Evolutionary conservation across 2,797 vertebrate genomes (phyloP).

Genomic region (Philypnodon macrostomus): DNA sequence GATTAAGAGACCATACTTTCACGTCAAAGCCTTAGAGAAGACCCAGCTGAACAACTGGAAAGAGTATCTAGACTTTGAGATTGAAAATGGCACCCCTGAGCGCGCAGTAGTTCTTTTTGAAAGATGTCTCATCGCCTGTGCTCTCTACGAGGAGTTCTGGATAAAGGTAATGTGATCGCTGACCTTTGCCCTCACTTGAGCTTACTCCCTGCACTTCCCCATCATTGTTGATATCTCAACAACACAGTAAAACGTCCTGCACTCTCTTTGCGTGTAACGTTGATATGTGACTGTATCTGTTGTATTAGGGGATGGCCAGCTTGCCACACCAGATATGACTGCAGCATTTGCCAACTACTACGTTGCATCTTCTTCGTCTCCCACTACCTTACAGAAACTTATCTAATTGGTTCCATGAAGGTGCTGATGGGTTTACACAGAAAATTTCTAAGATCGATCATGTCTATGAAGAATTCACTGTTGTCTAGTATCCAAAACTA

Average conservation of each 20-base stretch:
- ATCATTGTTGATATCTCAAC: constrained; percentile 89
- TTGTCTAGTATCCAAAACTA: constrained; percentile 58
- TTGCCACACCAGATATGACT: constrained; percentile 99
- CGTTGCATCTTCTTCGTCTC: constrained; percentile 99
- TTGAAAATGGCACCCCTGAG: constrained; percentile 95
- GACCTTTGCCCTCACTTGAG: constrained; percentile 50
- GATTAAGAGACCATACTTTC: constrained; percentile 99
- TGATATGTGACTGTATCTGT: constrained; percentile 99
- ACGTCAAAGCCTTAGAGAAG: constrained; percentile 97
- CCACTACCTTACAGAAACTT: constrained; percentile 99
- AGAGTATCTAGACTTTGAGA: constrained; percentile 99
- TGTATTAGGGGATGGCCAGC: constrained; percentile 99
- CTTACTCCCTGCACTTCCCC: constrained; percentile 78
- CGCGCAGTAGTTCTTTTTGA: constrained; percentile 97
- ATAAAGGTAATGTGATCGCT: constrained; percentile 85
- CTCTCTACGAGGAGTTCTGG: constrained; percentile 99
- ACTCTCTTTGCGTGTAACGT: constrained; percentile 97
- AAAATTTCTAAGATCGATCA: constrained; percentile 97
- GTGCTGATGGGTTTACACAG: constrained; percentile 99
- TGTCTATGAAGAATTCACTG: constrained; percentile 89
- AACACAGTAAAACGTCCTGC: constrained; percentile 92
- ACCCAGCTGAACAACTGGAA: constrained; percentile 98
- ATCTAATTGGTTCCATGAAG: constrained; percentile 99
- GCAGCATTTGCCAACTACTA: constrained; percentile 99
- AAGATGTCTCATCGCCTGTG: constrained; percentile 96